Conservation (phyloP, 2,113 vertebrate species). For the Setophaga coronata region DNA sequence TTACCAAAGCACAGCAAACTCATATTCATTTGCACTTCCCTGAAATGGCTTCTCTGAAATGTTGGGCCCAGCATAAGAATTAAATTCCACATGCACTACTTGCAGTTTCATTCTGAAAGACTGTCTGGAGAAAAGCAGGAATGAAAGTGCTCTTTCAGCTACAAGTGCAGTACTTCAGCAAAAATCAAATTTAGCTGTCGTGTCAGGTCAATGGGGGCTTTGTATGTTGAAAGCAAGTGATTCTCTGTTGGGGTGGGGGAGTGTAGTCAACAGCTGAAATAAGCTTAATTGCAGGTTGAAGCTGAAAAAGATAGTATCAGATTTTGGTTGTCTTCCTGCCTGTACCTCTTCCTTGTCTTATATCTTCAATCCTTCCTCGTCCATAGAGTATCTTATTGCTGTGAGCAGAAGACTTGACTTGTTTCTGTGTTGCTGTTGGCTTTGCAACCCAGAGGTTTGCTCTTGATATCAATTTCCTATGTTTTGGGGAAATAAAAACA, state of each 20-base stretch:
- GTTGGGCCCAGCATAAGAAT: not conserved
- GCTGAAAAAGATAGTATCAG: not conserved
- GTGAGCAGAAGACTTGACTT: not conserved
- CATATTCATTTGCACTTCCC: rapidly evolving
- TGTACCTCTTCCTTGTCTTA: not conserved
- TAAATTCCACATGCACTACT: not conserved
- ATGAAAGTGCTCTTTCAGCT: conserved; percentile 51
- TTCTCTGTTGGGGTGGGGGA: not conserved
- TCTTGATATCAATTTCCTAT: not conserved
- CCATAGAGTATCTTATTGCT: not conserved
- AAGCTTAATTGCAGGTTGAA: conserved; percentile 34
- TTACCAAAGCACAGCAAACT: not conserved
- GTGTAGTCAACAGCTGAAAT: conserved; percentile 19
- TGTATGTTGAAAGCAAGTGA: not conserved
- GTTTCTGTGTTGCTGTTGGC: not conserved
- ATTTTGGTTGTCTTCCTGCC: not conserved
- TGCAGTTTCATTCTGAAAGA: not conserved
- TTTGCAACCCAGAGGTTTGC: not conserved
- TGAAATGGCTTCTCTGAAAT: not conserved
- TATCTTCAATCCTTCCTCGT: not conserved
- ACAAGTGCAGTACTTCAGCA: conserved; percentile 35
- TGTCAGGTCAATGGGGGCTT: conserved; percentile 36
- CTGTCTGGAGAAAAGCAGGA: conserved; percentile 33
- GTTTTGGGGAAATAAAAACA: not conserved
- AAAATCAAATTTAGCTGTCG: conserved; percentile 24